Percentiles rank a stretch among this genome's conserved stretches.
Evolutionary conservation across 2,888 invertebrate genomes (phyloP).

Genomic region (Tipula vernalis): DNA sequence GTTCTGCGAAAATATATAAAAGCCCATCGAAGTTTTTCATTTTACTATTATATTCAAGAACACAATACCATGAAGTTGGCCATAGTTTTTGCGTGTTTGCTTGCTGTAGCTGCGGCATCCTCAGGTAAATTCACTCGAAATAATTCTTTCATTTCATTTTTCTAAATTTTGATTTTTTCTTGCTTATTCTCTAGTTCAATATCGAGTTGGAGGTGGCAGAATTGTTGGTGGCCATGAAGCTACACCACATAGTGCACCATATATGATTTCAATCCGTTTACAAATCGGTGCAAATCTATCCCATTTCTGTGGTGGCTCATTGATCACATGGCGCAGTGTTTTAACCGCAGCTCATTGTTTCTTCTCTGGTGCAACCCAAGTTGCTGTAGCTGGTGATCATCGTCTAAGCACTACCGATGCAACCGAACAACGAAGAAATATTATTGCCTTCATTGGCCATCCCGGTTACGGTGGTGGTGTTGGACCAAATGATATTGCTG

Average conservation of each 20-base stretch:
- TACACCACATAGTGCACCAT: neutral
- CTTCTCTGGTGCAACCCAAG: neutral
- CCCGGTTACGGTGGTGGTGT: neutral
- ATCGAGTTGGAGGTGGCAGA: neutral
- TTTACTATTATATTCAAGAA: neutral
- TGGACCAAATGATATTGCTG: neutral
- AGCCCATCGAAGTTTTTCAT: neutral
- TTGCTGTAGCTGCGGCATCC: neutral
- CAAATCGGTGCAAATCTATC: neutral
- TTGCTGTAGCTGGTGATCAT: conserved; percentile 4
- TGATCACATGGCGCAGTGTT: neutral
- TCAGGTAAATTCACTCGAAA: neutral
- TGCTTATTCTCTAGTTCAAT: neutral
- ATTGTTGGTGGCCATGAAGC: neutral
- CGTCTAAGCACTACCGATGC: neutral
- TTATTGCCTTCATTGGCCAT: neutral
- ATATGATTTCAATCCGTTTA: neutral
- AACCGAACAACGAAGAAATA: neutral
- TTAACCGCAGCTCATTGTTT: neutral
- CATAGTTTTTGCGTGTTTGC: neutral
- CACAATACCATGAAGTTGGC: neutral
- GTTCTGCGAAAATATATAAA: neutral
- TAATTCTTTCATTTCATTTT: neutral
- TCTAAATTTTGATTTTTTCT: neutral
- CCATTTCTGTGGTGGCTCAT: neutral